A percentile compares a stretch with the other conserved stretches of the same genome.
Evolutionary conservation across 2,797 vertebrate genomes (phyloP).

Genomic region (Antrozous pallidus): DNA sequence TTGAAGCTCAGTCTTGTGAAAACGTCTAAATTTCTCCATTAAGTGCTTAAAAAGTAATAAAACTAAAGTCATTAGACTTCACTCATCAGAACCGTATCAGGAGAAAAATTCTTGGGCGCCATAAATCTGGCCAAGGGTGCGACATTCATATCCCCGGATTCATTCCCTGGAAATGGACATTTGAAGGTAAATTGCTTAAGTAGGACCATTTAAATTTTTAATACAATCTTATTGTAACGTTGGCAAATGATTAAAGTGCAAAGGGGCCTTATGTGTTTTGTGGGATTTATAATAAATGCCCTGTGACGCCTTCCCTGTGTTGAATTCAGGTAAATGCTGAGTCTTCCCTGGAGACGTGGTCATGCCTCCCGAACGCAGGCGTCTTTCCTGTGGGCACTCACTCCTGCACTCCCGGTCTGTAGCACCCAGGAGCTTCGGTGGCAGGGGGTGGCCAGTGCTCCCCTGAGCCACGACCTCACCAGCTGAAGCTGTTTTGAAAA

Average conservation of each 20-base stretch:
- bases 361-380: accelerated
- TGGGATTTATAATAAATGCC: slow-evolving; percentile 77
- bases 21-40: slow-evolving; percentile 85
- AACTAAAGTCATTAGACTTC: slow-evolving; percentile 83
- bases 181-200: slow-evolving; percentile 92
- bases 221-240: slow-evolving; percentile 93
- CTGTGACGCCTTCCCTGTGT: slow-evolving; percentile 33
- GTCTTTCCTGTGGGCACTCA: not conserved
- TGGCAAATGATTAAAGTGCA: slow-evolving; percentile 89
- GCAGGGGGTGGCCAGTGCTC: accelerated
- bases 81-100: slow-evolving; percentile 77
- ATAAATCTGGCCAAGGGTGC: slow-evolving; percentile 90
- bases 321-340: not conserved
- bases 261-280: slow-evolving; percentile 73
- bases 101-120: slow-evolving; percentile 79
- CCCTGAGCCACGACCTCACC: accelerated
- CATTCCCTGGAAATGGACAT: slow-evolving; percentile 89
- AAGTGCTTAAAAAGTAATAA: slow-evolving; percentile 87
- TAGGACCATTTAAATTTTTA: slow-evolving; percentile 93
- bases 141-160: slow-evolving; percentile 84
- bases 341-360: not conserved
- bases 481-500: not conserved
- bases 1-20: slow-evolving; percentile 77
- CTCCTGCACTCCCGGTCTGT: accelerated
- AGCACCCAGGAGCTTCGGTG: accelerated